A percentile compares a stretch with the other conserved stretches of the same genome.
phyloP scores from a whole-genome alignment of 2,113 vertebrate genomes.

The Chrysochloris asiatica region DNA sequence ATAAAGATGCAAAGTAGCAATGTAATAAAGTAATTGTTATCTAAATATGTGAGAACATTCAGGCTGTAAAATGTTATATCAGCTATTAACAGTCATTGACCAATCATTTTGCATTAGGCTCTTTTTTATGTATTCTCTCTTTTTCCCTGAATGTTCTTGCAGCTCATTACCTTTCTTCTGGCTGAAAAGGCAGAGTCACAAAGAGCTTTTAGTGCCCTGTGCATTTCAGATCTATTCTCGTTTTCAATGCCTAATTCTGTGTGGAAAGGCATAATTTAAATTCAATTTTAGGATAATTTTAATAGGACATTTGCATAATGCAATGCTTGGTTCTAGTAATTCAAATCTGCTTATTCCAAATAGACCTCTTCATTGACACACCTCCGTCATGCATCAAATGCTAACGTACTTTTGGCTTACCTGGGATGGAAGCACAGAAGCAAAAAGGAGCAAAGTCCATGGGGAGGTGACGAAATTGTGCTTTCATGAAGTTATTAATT shows the following conservation, averaged over 20 bases:
- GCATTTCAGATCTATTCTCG: slow-evolving; percentile 14
- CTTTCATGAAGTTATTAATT: slow-evolving; percentile 44
- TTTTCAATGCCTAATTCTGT: slow-evolving; percentile 56
- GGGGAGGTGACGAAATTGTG: background rate
- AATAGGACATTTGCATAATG: slow-evolving; percentile 53
- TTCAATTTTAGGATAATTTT: slow-evolving; percentile 50
- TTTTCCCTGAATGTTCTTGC: background rate
- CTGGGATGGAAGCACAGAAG: background rate
- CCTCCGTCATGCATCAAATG: background rate
- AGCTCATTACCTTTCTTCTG: background rate
- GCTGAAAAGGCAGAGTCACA: slow-evolving; percentile 16
- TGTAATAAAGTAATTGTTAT: slow-evolving; percentile 69
- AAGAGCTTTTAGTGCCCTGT: background rate
- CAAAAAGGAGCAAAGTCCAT: background rate
- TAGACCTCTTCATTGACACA: background rate
- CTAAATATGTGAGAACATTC: slow-evolving; percentile 57
- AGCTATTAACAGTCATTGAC: slow-evolving; percentile 44
- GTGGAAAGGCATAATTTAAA: slow-evolving; percentile 46
- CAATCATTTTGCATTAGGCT: background rate
- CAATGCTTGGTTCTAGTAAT: background rate
- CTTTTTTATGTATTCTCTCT: background rate
- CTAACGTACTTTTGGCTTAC: background rate
- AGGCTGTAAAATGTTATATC: slow-evolving; percentile 45
- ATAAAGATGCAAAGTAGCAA: slow-evolving; percentile 65
- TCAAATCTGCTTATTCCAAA: slow-evolving; percentile 44